Conservation (phyloP, 1,140 invertebrate species). For the Pseudomyrmex flavicornis region DNA sequence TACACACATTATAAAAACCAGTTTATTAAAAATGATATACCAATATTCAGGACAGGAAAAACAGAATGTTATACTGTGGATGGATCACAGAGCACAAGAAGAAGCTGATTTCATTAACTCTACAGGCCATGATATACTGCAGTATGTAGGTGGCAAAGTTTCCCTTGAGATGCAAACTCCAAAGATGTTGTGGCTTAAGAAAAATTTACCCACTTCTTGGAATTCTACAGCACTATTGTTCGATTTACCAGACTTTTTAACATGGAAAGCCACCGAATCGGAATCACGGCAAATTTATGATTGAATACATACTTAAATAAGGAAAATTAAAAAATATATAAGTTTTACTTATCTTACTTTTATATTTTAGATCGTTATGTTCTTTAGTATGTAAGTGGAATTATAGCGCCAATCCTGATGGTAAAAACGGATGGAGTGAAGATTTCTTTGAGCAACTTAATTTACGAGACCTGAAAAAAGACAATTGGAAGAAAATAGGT, state of each 20-base stretch:
- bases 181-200: constrained; percentile 98
- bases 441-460: constrained; percentile 91
- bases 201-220: constrained; percentile 90
- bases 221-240: constrained; percentile 91
- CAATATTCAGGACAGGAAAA: constrained; percentile 86
- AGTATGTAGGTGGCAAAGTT: constrained; percentile 95
- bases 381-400: constrained; percentile 98
- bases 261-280: constrained; percentile 94
- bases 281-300: constrained; percentile 87
- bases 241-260: constrained; percentile 97
- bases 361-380: constrained; percentile 91
- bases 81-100: constrained; percentile 95
- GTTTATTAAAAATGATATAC: not conserved
- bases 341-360: constrained; percentile 24
- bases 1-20: not conserved
- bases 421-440: constrained; percentile 89
- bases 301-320: constrained; percentile 16
- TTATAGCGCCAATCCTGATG: constrained; percentile 88
- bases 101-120: constrained; percentile 94
- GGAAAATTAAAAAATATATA: not conserved
- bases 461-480: constrained; percentile 89
- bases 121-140: constrained; percentile 90
- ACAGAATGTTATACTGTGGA: constrained; percentile 97
- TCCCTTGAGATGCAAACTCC: constrained; percentile 98
- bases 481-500: constrained; percentile 93